These are phyloP conservation scores for Exocentrus adspersus DNA, from an alignment of 2,888 invertebrate genomes.

Conservation along the genomic window DNA sequence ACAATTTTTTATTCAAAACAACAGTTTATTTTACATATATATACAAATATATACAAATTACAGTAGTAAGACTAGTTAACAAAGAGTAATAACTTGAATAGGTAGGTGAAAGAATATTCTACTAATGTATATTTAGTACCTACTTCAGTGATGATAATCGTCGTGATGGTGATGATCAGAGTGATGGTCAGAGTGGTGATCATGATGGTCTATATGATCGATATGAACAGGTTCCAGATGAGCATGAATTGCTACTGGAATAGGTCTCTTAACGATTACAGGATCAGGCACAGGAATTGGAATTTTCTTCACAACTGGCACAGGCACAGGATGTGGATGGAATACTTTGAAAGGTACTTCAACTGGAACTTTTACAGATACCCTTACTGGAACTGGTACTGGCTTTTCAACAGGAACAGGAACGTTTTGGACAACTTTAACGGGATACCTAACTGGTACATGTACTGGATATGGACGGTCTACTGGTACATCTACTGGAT, in stretches of 20 bases:
- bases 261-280: slow-evolving; percentile 43
- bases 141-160: slow-evolving; percentile 20
- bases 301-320: slow-evolving; percentile 63
- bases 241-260: slow-evolving; percentile 45
- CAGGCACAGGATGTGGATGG: slow-evolving; percentile 63
- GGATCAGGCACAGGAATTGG: slow-evolving; percentile 61
- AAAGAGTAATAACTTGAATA: too few species aligned
- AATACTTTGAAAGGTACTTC: slow-evolving; percentile 57
- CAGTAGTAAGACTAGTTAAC: slow-evolving; percentile 1
- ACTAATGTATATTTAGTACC: too few species aligned
- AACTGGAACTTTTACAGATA: slow-evolving; percentile 55
- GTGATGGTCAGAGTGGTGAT: slow-evolving; percentile 13
- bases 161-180: slow-evolving; percentile 8
- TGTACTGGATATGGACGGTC: slow-evolving; percentile 62
- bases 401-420: slow-evolving; percentile 43
- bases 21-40: too few species aligned
- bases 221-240: slow-evolving; percentile 40
- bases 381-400: slow-evolving; percentile 47
- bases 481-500: slow-evolving; percentile 58
- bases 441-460: slow-evolving; percentile 64
- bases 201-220: slow-evolving; percentile 29
- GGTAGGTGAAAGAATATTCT: too few species aligned
- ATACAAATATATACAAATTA: background rate
- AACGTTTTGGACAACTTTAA: slow-evolving; percentile 65
- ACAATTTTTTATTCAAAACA: too few species aligned